These are phyloP conservation scores for Andricus grossulariae DNA, from an alignment of 1,140 invertebrate genomes.

Conservation along the genomic window DNA sequence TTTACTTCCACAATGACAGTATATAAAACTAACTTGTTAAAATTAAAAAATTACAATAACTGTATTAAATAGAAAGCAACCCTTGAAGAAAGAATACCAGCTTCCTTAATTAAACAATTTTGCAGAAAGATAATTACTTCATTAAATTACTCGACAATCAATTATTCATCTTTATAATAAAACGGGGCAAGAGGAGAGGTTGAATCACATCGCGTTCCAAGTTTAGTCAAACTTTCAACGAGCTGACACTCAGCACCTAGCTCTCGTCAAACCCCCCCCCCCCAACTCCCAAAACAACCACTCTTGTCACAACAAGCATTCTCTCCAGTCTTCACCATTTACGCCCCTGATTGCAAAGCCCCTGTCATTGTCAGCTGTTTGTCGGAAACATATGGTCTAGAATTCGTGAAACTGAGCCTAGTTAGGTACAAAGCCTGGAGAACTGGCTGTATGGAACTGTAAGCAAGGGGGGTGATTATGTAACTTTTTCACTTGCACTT, in stretches of 20 bases:
- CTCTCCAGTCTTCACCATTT: constrained; percentile 20
- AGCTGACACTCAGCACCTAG: constrained; percentile 11
- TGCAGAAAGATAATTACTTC: background rate
- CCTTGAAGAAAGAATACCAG: too few species aligned
- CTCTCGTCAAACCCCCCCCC: background rate
- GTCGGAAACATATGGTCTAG: background rate
- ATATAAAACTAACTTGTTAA: too few species aligned
- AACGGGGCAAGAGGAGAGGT: background rate
- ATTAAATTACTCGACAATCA: background rate
- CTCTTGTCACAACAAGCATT: constrained; percentile 29
- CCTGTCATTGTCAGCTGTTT: constrained; percentile 26
- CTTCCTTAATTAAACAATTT: background rate
- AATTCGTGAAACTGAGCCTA: too few species aligned
- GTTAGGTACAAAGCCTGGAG: too few species aligned
- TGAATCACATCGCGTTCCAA: constrained; percentile 1
- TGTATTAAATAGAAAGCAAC: too few species aligned
- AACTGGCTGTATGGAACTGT: too few species aligned
- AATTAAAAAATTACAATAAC: too few species aligned
- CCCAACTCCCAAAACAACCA: constrained; percentile 2
- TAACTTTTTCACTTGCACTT: too few species aligned
- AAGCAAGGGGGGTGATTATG: too few species aligned
- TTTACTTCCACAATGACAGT: too few species aligned
- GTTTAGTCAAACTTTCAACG: constrained; percentile 5
- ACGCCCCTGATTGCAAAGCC: constrained; percentile 4
- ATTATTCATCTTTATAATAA: background rate